Evolutionary conservation across 2,797 vertebrate species (phyloP), one percentile per base, ranked within the genome.

Genomic region (Pseudocheirus occidentalis): DNA sequence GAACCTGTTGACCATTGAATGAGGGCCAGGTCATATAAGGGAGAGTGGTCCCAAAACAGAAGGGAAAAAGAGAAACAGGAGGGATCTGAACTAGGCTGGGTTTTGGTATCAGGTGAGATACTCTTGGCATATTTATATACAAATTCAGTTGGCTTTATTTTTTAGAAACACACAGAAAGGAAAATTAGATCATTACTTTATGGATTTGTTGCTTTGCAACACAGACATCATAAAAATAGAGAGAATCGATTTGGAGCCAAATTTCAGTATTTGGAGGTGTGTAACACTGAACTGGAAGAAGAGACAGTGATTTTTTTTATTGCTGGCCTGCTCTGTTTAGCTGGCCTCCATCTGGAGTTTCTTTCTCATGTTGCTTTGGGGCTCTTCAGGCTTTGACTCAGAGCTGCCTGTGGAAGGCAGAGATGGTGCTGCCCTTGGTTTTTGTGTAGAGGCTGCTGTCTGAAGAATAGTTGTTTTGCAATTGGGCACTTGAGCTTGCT

Each of bases 371-470:
- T 52, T 99, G 99, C 98, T 99, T 96, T 99, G 99, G 4, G 99
- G 99, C 98, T 99, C 99, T 31, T 99, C 99, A 0, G 99, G 99
- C 98, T 99, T 99, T 0, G 99, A 99, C 92, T 99, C 99, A 0
- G 99, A 99, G 98, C 99, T 99, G 98, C 0, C 99, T 99, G 81
- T 99, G 99, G 40, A 99, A 99, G 97, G 99, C 99, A 5, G 99
- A 99, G 98, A 99, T 99, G 81, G 99, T 98, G 97, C 99, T 99
- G 96, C 99, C 99, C 98, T 99, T 99, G 97, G 99, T 99, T 98
- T 99, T 99, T 98, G 99, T 99, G 99, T 99, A 99, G 98, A 99
- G 99, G 99, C 99, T 99, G 99, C 98, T 99, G 98, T 99, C 99
- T 40, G 99, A 99, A 3, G 99, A 99, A 97, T 99, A 99, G 98